These are phyloP conservation scores for Corythornis leucogaster DNA, from an alignment of 2,797 vertebrate genomes.

Conservation along the genomic window DNA sequence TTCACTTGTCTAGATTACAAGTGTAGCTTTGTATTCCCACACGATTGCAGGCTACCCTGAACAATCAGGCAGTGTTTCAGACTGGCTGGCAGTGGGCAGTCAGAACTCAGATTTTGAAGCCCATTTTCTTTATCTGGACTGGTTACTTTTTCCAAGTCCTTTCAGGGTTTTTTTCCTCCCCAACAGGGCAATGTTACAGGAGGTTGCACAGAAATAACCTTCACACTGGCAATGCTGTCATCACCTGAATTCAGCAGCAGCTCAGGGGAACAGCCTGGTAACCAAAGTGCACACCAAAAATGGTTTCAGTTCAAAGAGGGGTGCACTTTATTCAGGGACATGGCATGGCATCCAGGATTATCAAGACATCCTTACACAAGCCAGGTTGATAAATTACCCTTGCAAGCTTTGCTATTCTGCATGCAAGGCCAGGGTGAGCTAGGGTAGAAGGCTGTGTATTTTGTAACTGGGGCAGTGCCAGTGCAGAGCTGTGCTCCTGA, in stretches of 20 bases:
- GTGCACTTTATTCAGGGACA: conserved; percentile 17
- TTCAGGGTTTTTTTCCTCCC: neutral
- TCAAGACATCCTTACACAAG: conserved; percentile 11
- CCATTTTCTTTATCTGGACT: conserved; percentile 12
- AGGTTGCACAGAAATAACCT: conserved; percentile 1
- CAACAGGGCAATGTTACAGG: neutral
- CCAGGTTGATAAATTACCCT: conserved; percentile 50
- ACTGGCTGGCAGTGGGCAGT: conserved; percentile 5
- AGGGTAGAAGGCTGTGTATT: neutral
- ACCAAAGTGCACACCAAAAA: neutral
- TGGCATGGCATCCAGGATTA: neutral
- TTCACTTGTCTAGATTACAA: conserved; percentile 37
- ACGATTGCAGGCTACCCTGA: conserved; percentile 22
- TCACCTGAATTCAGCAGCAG: conserved; percentile 38
- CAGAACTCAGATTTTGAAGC: conserved; percentile 57
- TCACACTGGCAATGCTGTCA: conserved; percentile 10
- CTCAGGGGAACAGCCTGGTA: neutral
- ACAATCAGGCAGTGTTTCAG: conserved; percentile 45
- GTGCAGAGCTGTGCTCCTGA: neutral
- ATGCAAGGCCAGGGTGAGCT: neutral
- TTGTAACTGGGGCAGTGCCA: neutral
- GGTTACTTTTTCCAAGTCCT: conserved; percentile 12
- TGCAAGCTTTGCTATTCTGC: neutral
- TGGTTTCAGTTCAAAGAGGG: neutral
- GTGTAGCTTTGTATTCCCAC: conserved; percentile 15